Conservation (phyloP, 92 coral and sea anemone species). For the Plumapathes pennacea region DNA sequence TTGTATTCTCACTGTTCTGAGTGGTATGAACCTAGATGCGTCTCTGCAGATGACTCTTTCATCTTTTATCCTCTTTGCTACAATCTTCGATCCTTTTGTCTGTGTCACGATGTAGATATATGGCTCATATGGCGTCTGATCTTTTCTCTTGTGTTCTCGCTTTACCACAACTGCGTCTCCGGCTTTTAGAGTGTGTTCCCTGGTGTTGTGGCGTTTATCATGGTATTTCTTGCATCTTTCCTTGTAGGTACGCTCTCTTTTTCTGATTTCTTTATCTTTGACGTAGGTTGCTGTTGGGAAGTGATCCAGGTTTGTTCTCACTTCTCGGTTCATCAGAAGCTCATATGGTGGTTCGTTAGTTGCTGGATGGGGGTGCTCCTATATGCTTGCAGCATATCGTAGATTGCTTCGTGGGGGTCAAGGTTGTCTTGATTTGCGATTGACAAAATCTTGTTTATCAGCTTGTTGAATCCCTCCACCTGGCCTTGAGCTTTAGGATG, state of each 20-base stretch:
- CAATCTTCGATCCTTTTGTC: constrained; percentile 30
- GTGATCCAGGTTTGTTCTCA: constrained; percentile 52
- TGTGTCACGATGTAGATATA: constrained; percentile 44
- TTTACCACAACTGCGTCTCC: constrained; percentile 64
- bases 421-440: constrained; percentile 25
- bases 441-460: constrained; percentile 39
- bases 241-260: constrained; percentile 41
- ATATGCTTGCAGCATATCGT: constrained; percentile 59
- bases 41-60: constrained; percentile 30
- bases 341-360: constrained; percentile 47
- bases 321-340: constrained; percentile 51
- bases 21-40: constrained; percentile 10
- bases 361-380: constrained; percentile 50
- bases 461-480: constrained; percentile 57
- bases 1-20: constrained; percentile 6
- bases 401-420: constrained; percentile 40
- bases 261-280: constrained; percentile 36
- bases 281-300: constrained; percentile 29
- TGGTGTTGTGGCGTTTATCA: constrained; percentile 44
- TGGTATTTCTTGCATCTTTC: constrained; percentile 37
- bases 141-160: constrained; percentile 49
- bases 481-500: constrained; percentile 61
- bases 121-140: constrained; percentile 47
- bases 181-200: constrained; percentile 19
- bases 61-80: constrained; percentile 43